These are phyloP conservation scores for Siderastrea radians DNA, from an alignment of 92 coral and sea anemone species.

Conservation along the genomic window DNA sequence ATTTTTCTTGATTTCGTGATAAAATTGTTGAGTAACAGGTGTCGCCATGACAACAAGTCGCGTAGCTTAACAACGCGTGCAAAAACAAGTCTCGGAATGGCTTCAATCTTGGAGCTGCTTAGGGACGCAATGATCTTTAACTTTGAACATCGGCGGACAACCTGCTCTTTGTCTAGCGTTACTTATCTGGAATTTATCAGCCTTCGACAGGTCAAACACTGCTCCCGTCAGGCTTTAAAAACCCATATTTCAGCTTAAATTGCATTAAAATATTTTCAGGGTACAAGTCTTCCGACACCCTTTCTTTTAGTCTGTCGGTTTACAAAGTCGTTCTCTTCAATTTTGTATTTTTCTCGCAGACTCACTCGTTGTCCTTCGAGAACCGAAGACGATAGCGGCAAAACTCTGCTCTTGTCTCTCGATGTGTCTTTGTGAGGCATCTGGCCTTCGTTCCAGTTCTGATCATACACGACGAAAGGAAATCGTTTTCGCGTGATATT, in stretches of 20 bases:
- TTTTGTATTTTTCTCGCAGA: conserved; percentile 24
- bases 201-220: background rate
- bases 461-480: conserved; percentile 29
- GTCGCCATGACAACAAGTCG: background rate
- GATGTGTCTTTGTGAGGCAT: background rate
- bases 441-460: background rate
- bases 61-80: background rate
- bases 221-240: background rate
- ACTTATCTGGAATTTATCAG: background rate
- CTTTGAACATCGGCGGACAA: background rate
- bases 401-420: background rate
- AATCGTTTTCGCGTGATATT: background rate
- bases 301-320: background rate
- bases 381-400: conserved; percentile 13
- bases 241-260: background rate
- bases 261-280: background rate
- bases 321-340: conserved; percentile 8
- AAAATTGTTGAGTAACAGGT: background rate
- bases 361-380: conserved; percentile 32
- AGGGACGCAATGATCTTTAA: background rate
- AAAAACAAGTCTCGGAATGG: too few relatives aligned
- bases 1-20: too few relatives aligned
- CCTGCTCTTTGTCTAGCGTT: too few relatives aligned
- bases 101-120: background rate
- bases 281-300: conserved; percentile 13